Evolutionary conservation across 2,113 vertebrate species (phyloP), one percentile per base, ranked within the genome.

Genomic region (Sorex araneus): DNA sequence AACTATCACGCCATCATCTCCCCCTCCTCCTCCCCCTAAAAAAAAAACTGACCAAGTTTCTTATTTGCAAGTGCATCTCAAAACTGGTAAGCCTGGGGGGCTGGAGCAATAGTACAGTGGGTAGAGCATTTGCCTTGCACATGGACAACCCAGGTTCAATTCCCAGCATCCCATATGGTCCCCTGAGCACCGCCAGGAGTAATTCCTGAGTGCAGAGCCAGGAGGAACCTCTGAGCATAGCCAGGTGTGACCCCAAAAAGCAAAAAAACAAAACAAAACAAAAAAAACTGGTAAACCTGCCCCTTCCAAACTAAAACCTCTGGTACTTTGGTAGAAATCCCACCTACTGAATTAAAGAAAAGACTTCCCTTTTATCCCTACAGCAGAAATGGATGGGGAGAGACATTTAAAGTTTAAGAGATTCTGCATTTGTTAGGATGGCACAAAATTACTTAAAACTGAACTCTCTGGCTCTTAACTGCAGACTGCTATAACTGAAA

Each of bases 241-340:
- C 40, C 40, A 7, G 7, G 40, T 40, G 40, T 40, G 40, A 40
- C 40, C 40, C 40, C 40, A 40, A 40, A 40, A 40, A 40, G 40
- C 40, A 40, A 40, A 40, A 40, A 40, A 40, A n/a, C n/a, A 40
- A 40, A 40, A 40, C 3, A 40, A 40, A 40, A 40, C 3, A 40
- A 40, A 40, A 40, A 83, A 94, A 90, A 60, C 30, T 87, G 15
- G 34, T 80, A 66, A 84, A 80, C 5, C 34, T 60, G 66, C 10
- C 27, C 57, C 16, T 91, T 78, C 34, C 89, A 79, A 91, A 80
- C 28, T 40, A 83, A 83, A 47, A 71, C 63, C 54, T 91, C 88
- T 54, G 57, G 63, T 89, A 92, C 89, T 80, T 4, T 86, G 54
- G 9, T 23, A 73, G 30, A 75, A 1, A 83, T 6, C 34, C 60